Evolutionary conservation across 2,888 invertebrate species (phyloP).

Genomic region (Latrodectus elegans): DNA sequence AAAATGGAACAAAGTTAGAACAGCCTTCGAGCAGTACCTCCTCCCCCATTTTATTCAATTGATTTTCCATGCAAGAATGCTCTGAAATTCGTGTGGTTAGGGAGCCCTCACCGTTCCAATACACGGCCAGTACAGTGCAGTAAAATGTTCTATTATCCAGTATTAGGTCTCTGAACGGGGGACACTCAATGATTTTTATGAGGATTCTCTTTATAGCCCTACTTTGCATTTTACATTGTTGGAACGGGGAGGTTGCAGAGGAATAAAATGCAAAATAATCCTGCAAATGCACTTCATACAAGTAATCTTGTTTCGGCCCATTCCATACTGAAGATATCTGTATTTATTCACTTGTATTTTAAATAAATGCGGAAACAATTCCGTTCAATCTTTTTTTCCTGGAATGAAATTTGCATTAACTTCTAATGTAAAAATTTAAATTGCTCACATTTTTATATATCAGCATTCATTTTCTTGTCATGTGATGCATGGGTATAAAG

Average conservation of each 20-base stretch:
- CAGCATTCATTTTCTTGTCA: not conserved
- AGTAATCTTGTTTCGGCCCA: too few species aligned
- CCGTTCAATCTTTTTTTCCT: too few species aligned
- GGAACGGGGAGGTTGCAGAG: not conserved
- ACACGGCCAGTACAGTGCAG: constrained; percentile 20
- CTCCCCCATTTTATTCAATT: constrained; percentile 57
- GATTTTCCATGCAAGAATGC: constrained; percentile 41
- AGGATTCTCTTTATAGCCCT: constrained; percentile 40
- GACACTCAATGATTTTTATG: constrained; percentile 57
- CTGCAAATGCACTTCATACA: constrained; percentile 27
- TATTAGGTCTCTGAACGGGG: constrained; percentile 27
- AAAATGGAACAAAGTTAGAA: constrained; percentile 49
- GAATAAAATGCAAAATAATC: constrained; percentile 39
- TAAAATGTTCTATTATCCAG: constrained; percentile 61
- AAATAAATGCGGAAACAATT: too few species aligned
- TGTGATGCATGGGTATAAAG: not conserved
- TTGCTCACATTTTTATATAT: too few species aligned
- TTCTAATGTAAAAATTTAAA: too few species aligned
- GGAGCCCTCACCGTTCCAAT: not conserved
- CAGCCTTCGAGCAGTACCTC: constrained; percentile 13
- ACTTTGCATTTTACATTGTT: constrained; percentile 49
- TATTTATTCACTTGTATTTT: too few species aligned
- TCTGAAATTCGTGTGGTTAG: constrained; percentile 26
- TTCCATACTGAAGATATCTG: too few species aligned
- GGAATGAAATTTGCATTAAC: too few species aligned